Percentiles rank a stretch among this genome's conserved stretches.
phyloP scores from a whole-genome alignment of 1,140 invertebrate genomes.

The Pachyrhynchus sulphureomaculatus region DNA sequence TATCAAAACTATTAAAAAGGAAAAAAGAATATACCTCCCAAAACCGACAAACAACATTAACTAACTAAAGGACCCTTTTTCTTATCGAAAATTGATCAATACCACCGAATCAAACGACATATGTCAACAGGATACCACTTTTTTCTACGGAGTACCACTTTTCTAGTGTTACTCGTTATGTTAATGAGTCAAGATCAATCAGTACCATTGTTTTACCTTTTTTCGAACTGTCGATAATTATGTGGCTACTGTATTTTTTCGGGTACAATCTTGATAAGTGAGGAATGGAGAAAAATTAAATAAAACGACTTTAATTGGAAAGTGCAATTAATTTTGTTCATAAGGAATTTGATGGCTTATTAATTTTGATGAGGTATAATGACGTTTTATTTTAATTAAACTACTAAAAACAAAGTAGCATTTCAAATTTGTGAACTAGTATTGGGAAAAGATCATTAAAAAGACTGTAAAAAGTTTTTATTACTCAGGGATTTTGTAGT shows the following conservation, averaged over 20 bases:
- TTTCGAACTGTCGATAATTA: conserved; percentile 21
- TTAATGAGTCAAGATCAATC: conserved; percentile 29
- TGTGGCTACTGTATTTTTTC: conserved; percentile 25
- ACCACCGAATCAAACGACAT: conserved; percentile 8
- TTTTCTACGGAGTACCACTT: conserved; percentile 15
- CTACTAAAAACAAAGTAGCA: too few relatives aligned
- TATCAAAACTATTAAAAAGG: neutral
- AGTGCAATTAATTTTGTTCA: conserved; percentile 10
- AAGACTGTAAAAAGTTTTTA: too few relatives aligned
- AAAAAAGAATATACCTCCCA: neutral
- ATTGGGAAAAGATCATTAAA: too few relatives aligned
- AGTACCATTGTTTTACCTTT: conserved; percentile 26
- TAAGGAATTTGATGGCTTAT: neutral
- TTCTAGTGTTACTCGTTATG: conserved; percentile 27
- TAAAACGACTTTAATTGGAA: conserved; percentile 4
- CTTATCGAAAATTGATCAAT: conserved; percentile 16
- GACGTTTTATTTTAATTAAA: too few relatives aligned
- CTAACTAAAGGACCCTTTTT: neutral
- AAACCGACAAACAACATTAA: too few relatives aligned
- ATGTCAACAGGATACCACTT: conserved; percentile 24
- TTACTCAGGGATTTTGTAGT: too few relatives aligned
- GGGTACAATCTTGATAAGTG: conserved; percentile 19
- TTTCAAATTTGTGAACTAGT: too few relatives aligned
- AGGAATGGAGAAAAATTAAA: neutral
- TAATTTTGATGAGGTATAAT: conserved; percentile 3